Evolutionary conservation across 2,113 vertebrate genomes (phyloP), one percentile per base, ranked within the genome.

Genomic region (Perca schrenkii): DNA sequence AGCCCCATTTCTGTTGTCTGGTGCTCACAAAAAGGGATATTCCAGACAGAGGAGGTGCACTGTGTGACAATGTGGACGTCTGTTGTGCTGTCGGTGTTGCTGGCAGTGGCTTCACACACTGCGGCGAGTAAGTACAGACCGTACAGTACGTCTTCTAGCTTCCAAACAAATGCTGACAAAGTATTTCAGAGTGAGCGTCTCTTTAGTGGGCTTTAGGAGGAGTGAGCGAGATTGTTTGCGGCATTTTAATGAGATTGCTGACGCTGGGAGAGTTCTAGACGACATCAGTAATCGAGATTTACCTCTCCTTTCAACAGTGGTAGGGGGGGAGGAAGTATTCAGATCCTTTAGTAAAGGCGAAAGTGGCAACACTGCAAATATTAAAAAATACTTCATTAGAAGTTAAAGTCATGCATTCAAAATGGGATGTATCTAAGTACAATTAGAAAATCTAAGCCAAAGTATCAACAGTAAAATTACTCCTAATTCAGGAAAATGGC

Each of bases 41-140:
- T 88, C 85, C 46, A 52, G 16, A 19, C 61, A 61, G 62, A 75
- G 28, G 58, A 64, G 84, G 78, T 1, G 34, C 21, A 1, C 19
- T 58, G 28, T 28, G 28, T 28, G 60, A 93, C n/a, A 8, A 94
- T 94, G 93, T 16, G 71, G 91, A 75, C 67, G 46, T 61, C 72
- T 17, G 21, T 34, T 28, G 61, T 85, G 7, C 61, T 92, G 80
- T 12, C 93, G 82, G n/a, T 92, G 79, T 67, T 94, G 79, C 54
- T 94, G 80, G 81, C 77, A 7, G 79, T 54, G 1, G 73, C 82
- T 54, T 89, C 91, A 62, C 87, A 75, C 54, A 53, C 91, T 56
- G 80, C 13, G 50, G 92, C 92, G 22, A 93, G 94, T 94, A 60
- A 94, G 94, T 94, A 86, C 8, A 79, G 31, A 74, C n/a, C 60